These are phyloP conservation scores for Aleadryas rufinucha DNA, from an alignment of 2,113 vertebrate species.

Conservation along the genomic window DNA sequence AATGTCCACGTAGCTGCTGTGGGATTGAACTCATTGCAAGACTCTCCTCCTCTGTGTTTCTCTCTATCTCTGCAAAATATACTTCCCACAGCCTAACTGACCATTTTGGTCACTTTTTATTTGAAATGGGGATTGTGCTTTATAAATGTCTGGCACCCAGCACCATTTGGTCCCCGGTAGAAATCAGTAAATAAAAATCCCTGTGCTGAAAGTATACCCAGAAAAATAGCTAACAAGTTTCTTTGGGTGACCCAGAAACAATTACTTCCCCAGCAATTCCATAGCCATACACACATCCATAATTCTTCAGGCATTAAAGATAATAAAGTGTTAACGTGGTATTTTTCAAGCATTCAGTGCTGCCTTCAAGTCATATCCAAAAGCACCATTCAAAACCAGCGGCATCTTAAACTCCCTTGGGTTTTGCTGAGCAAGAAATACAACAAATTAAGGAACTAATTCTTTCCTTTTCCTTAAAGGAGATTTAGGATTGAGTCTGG, in stretches of 20 bases:
- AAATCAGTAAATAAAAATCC: neutral
- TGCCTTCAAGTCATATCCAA: neutral
- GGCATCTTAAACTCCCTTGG: neutral
- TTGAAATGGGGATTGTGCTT: neutral
- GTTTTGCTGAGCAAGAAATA: conserved; percentile 10
- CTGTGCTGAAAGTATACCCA: neutral
- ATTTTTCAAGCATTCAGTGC: neutral
- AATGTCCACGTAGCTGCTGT: neutral
- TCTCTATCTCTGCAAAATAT: neutral
- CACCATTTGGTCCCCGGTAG: neutral
- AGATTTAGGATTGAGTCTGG: conserved; percentile 6
- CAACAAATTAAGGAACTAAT: conserved; percentile 26
- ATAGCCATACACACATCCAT: neutral
- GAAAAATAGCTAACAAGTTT: neutral
- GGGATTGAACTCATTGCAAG: neutral
- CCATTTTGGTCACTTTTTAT: neutral
- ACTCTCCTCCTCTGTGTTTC: neutral
- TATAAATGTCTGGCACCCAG: neutral
- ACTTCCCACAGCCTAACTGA: neutral
- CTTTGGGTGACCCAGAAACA: neutral
- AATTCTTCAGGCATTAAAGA: neutral
- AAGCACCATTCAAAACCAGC: neutral
- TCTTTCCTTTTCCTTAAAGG: conserved; percentile 31
- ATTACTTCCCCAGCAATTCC: neutral
- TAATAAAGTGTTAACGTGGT: neutral